Evolutionary conservation across 2,888 invertebrate genomes (phyloP).

Genomic region (Caenorhabditis sp.): DNA sequence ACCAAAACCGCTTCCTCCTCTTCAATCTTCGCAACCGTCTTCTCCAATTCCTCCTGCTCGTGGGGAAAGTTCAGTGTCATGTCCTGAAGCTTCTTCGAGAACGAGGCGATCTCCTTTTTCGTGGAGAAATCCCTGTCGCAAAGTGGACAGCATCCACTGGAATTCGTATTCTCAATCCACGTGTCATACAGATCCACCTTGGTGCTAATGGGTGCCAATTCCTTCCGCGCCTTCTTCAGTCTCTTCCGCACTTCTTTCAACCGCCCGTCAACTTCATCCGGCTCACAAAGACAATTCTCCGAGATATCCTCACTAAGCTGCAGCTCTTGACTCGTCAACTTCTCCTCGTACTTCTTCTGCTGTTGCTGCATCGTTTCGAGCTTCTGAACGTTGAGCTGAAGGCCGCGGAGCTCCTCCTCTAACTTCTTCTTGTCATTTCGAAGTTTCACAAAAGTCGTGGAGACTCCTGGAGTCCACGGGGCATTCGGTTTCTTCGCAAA

Average conservation of each 20-base stretch:
- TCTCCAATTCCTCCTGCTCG: conserved; percentile 55
- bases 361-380: conserved; percentile 39
- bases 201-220: conserved; percentile 67
- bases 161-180: conserved; percentile 67
- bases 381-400: conserved; percentile 38
- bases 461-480: conserved; percentile 30
- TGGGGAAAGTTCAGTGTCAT: conserved; percentile 66
- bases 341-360: conserved; percentile 29
- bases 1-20: conserved; percentile 33
- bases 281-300: conserved; percentile 43
- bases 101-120: conserved; percentile 61
- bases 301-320: conserved; percentile 37
- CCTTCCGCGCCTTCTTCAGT: conserved; percentile 63
- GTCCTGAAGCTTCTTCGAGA: conserved; percentile 62
- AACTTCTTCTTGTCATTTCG: conserved; percentile 26
- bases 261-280: conserved; percentile 53
- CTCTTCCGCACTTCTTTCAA: conserved; percentile 42
- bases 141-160: conserved; percentile 73
- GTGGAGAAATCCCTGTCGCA: conserved; percentile 74
- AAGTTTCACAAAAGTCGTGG: conserved; percentile 4
- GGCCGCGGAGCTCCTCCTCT: conserved; percentile 32
- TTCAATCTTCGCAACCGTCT: conserved; percentile 22
- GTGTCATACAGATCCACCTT: conserved; percentile 71
- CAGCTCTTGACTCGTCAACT: conserved; percentile 13
- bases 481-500: conserved; percentile 31